A percentile compares a stretch with the other conserved stretches of the same genome.
phyloP scores from a whole-genome alignment of 2,113 vertebrate genomes.

The Falco punctatus region DNA sequence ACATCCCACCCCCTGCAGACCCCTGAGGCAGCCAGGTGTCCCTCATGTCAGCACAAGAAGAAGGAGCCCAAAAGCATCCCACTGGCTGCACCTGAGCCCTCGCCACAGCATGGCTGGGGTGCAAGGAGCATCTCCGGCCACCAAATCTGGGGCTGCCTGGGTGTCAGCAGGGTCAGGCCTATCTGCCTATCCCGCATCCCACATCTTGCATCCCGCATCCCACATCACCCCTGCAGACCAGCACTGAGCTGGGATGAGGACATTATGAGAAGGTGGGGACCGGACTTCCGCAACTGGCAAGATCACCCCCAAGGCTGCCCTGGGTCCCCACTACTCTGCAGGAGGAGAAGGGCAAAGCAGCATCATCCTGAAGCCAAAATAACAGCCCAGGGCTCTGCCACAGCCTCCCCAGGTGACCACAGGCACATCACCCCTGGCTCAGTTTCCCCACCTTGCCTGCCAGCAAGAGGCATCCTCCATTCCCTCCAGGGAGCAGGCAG shows the following conservation, averaged over 20 bases:
- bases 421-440: background rate
- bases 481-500: background rate
- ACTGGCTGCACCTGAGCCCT: fast-evolving
- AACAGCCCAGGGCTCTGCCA: background rate
- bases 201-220: background rate
- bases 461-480: background rate
- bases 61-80: background rate
- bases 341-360: background rate
- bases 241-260: background rate
- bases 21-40: background rate
- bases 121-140: background rate
- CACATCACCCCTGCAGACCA: background rate
- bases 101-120: too few relatives aligned
- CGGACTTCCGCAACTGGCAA: too few relatives aligned
- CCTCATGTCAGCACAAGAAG: background rate
- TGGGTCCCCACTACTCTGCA: background rate
- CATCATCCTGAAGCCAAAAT: background rate
- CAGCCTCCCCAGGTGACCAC: background rate
- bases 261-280: too few relatives aligned
- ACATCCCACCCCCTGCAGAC: background rate
- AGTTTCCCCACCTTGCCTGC: background rate
- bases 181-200: background rate
- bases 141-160: background rate
- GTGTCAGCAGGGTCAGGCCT: background rate
- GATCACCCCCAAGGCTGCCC: background rate